A percentile compares a stretch with the other conserved stretches of the same genome.
Evolutionary conservation across 2,113 vertebrate species (phyloP).

Genomic region (Anser cygnoides): DNA sequence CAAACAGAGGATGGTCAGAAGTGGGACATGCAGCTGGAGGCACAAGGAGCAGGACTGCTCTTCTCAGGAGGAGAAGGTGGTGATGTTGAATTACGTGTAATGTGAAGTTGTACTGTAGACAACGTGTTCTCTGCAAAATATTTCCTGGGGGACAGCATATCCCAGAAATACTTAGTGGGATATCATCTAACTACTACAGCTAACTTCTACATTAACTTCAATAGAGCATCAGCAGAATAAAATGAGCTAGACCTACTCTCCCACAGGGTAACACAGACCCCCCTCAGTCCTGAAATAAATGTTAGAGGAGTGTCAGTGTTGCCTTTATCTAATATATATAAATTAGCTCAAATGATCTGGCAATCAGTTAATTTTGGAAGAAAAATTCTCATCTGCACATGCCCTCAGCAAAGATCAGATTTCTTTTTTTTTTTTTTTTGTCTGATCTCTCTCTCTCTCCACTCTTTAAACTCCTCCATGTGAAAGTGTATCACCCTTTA

Average conservation of each 20-base stretch:
- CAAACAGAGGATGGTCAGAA: background rate
- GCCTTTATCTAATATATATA: slow-evolving; percentile 26
- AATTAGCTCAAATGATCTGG: slow-evolving; percentile 53
- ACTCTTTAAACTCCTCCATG: background rate
- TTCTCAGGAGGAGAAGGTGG: background rate
- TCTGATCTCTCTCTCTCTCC: slow-evolving; percentile 31
- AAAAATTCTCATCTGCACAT: slow-evolving; percentile 53
- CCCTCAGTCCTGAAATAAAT: slow-evolving; percentile 38
- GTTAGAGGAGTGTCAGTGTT: slow-evolving; percentile 17
- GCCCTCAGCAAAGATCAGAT: slow-evolving; percentile 50
- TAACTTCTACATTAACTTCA: background rate
- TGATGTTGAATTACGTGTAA: background rate
- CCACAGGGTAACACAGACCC: slow-evolving; percentile 18
- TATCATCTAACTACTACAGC: background rate
- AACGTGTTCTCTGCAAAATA: background rate
- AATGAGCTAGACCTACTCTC: background rate
- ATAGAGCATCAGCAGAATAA: background rate
- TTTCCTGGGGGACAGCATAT: background rate
- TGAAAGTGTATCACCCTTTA: slow-evolving; percentile 14
- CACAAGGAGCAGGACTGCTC: background rate
- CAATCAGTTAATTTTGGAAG: slow-evolving; percentile 58
- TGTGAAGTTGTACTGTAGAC: background rate
- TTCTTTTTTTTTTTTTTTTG: slow-evolving; percentile 2
- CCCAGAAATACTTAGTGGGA: background rate
- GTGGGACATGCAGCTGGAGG: background rate